Percentiles rank a stretch among this genome's conserved stretches.
phyloP scores from a whole-genome alignment of 2,888 invertebrate genomes.

The Linyphia triangularis region DNA sequence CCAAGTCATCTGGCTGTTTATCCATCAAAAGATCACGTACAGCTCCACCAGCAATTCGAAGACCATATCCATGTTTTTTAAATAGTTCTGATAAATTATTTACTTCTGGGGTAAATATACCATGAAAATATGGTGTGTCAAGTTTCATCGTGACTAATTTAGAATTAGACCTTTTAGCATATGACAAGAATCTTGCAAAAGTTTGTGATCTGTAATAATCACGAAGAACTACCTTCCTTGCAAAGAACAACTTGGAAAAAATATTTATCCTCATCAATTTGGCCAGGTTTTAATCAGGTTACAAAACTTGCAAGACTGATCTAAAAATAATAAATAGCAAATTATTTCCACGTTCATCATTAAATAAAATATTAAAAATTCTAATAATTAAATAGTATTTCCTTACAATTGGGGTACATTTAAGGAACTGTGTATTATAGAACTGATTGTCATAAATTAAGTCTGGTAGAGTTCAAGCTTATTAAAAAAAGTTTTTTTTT shows the following conservation, averaged over 20 bases:
- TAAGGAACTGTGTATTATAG: too few species aligned
- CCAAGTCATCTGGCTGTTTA: conserved; percentile 91
- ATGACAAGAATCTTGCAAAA: background rate
- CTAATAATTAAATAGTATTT: background rate
- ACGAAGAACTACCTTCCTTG: conserved; percentile 10
- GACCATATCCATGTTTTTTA: conserved; percentile 88
- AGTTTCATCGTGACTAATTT: conserved; percentile 82
- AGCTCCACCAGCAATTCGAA: conserved; percentile 97
- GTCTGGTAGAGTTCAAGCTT: too few species aligned
- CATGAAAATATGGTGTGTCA: conserved; percentile 86
- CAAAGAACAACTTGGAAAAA: background rate
- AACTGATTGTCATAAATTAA: too few species aligned
- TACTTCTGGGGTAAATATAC: conserved; percentile 91
- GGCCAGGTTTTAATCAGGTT: background rate
- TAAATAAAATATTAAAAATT: background rate
- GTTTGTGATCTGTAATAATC: background rate
- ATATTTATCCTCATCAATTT: conserved; percentile 52
- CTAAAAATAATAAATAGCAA: too few species aligned
- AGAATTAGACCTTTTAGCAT: conserved; percentile 10
- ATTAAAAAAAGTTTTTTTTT: too few species aligned
- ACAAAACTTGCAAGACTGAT: background rate
- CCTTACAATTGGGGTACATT: too few species aligned
- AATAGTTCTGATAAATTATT: conserved; percentile 87
- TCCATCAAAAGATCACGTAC: conserved; percentile 93
- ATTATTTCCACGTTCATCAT: background rate